phyloP scores from a whole-genome alignment of 2,113 vertebrate species.

The Oreotrochilus melanogaster region DNA sequence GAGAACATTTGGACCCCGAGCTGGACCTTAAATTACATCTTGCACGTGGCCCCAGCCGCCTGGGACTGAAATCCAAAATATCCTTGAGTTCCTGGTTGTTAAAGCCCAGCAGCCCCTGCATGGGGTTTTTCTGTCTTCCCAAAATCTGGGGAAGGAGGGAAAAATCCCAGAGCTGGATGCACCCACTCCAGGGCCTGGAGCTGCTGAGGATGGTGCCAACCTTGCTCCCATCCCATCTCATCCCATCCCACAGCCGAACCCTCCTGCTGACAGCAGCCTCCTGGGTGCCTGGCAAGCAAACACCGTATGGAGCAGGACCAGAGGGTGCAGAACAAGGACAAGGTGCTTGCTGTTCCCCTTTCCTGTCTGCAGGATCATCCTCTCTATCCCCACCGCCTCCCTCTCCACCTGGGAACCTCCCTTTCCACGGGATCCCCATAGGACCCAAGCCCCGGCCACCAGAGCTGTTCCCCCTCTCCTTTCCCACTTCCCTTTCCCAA shows the following conservation, averaged over 20 bases:
- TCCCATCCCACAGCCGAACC: background rate
- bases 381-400: background rate
- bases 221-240: background rate
- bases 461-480: background rate
- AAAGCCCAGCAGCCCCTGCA: background rate
- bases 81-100: background rate
- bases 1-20: background rate
- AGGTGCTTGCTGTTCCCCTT: background rate
- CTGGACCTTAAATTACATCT: slow-evolving; percentile 30
- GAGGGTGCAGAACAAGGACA: background rate
- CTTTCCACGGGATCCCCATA: accelerated
- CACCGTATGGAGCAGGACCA: accelerated
- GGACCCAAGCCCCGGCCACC: background rate
- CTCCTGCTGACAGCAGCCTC: too few species aligned
- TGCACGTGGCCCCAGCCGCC: background rate
- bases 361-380: background rate
- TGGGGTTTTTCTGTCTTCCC: background rate
- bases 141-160: background rate
- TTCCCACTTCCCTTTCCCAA: background rate
- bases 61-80: background rate
- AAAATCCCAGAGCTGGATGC: background rate
- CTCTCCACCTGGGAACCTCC: accelerated
- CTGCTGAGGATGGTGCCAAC: background rate
- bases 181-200: background rate
- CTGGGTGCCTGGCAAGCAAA: background rate